These are phyloP conservation scores for Catagonus wagneri DNA, from an alignment of 2,113 vertebrate species.

Conservation along the genomic window DNA sequence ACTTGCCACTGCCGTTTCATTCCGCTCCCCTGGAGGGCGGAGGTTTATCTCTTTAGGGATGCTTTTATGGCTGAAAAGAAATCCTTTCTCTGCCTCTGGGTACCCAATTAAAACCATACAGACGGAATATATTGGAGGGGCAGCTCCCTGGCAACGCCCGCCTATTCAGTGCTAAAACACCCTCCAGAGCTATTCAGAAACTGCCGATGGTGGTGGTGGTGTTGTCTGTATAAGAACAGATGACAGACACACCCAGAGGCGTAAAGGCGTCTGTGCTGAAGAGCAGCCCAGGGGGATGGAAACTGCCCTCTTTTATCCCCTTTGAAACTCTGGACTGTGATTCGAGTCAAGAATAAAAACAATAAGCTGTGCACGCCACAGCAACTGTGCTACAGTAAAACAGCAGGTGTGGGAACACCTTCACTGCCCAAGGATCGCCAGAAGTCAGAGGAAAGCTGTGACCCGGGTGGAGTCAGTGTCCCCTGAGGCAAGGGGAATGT, in stretches of 20 bases:
- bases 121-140: background rate
- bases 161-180: background rate
- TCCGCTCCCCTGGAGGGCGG: rapidly evolving
- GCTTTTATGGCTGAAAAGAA: background rate
- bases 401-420: background rate
- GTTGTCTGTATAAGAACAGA: rapidly evolving
- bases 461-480: rapidly evolving
- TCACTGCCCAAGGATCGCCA: background rate
- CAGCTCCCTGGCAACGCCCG: background rate
- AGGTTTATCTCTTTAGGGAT: background rate
- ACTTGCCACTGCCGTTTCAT: background rate
- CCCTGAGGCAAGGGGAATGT: background rate
- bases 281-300: no score
- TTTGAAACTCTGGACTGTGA: background rate
- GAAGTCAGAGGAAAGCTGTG: background rate
- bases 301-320: background rate
- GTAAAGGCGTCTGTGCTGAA: background rate
- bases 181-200: background rate
- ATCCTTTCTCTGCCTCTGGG: background rate
- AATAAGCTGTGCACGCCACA: background rate
- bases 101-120: background rate
- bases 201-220: rapidly evolving
- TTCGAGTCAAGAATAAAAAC: background rate
- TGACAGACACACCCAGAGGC: background rate
- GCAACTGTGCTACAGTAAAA: rapidly evolving